phyloP scores from a whole-genome alignment of 2,113 vertebrate species.

The Phalacrocorax carbo region DNA sequence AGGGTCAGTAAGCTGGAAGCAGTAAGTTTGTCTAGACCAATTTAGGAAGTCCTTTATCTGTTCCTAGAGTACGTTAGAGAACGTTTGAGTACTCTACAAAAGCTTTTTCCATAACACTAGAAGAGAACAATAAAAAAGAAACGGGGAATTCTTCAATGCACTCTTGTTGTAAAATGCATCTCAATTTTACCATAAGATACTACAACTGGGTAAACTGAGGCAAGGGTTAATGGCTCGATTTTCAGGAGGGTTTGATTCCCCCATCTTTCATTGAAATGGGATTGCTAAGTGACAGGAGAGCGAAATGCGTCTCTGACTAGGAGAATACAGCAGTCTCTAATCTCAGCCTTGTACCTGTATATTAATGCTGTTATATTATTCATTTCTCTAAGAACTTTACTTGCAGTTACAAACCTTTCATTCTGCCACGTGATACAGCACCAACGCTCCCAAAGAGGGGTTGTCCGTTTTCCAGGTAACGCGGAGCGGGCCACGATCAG shows the following conservation, averaged over 20 bases:
- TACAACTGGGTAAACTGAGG: conserved; percentile 29
- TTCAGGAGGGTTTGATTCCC: background rate
- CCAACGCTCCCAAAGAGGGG: background rate
- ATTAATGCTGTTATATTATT: background rate
- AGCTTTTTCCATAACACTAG: background rate
- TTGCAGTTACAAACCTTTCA: background rate
- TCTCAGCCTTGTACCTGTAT: background rate
- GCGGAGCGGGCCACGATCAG: background rate
- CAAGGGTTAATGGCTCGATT: background rate
- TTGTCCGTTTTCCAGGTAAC: background rate
- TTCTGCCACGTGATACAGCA: background rate
- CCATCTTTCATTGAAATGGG: background rate
- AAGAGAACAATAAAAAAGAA: background rate
- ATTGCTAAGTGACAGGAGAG: background rate
- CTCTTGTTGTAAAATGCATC: background rate
- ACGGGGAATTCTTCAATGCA: background rate
- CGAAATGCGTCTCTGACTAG: background rate
- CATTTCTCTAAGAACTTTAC: background rate
- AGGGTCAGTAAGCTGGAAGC: background rate
- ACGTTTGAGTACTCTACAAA: background rate
- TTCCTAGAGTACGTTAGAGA: background rate
- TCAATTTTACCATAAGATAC: background rate
- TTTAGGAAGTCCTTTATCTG: background rate
- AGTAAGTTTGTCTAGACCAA: background rate
- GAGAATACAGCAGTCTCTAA: background rate